Evolutionary conservation across 2,797 vertebrate species (phyloP).

Genomic region (Molossus molossus): DNA sequence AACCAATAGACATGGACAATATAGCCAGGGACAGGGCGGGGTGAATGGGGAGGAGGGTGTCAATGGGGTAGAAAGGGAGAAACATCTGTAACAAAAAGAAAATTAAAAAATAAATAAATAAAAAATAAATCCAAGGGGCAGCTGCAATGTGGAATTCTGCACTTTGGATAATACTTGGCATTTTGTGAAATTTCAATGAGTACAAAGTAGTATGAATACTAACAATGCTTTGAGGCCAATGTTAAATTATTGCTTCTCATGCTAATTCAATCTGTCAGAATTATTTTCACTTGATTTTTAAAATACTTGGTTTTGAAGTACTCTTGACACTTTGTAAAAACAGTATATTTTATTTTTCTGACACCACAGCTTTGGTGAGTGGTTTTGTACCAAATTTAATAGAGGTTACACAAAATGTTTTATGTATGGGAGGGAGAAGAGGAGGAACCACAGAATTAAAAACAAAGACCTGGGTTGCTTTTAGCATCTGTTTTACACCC

Average conservation of each 20-base stretch:
- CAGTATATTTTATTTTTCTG: conserved; percentile 99
- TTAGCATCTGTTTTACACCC: conserved; percentile 92
- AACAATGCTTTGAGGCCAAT: background rate
- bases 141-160: background rate
- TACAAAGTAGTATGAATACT: conserved; percentile 10
- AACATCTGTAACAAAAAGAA: too few relatives aligned
- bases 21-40: too few relatives aligned
- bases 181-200: conserved; percentile 40
- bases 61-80: too few relatives aligned
- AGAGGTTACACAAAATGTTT: conserved; percentile 99
- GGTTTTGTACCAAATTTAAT: conserved; percentile 99
- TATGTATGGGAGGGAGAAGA: conserved; percentile 90
- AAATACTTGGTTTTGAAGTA: conserved; percentile 28
- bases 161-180: conserved; percentile 6
- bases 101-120: too few relatives aligned
- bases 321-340: conserved; percentile 92
- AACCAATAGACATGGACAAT: too few relatives aligned
- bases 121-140: background rate
- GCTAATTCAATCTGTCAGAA: conserved; percentile 7
- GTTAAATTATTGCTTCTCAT: conserved; percentile 40
- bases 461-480: conserved; percentile 91
- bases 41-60: too few relatives aligned
- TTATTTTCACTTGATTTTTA: background rate
- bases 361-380: conserved; percentile 99
- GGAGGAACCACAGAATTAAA: conserved; percentile 88